Evolutionary conservation across 2,113 vertebrate species (phyloP).

Genomic region (Bolborhynchus lineola): DNA sequence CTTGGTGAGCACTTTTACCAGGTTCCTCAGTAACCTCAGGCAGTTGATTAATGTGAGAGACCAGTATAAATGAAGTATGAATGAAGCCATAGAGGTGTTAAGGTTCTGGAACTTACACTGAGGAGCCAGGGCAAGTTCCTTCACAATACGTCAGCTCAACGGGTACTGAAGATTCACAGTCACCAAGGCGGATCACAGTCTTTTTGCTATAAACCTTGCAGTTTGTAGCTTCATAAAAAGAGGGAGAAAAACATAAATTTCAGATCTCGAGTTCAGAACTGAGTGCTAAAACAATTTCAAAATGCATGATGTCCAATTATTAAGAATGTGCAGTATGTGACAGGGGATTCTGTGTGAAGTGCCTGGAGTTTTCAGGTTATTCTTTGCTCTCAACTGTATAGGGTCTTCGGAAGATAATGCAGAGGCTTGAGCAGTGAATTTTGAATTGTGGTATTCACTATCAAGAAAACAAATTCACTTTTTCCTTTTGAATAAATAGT

Average conservation of each 20-base stretch:
- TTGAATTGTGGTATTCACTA: not conserved
- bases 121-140: constrained; percentile 80
- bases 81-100: not conserved
- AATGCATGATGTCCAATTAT: not conserved
- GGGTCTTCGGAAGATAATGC: not conserved
- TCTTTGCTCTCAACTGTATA: not conserved
- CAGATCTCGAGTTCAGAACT: not conserved
- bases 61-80: not conserved
- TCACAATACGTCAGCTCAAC: constrained; percentile 80
- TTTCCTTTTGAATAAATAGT: not conserved
- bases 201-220: constrained; percentile 69
- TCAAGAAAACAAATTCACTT: not conserved
- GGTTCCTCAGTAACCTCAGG: not conserved
- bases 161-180: constrained; percentile 68
- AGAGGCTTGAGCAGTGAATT: not conserved
- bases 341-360: not conserved
- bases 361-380: not conserved
- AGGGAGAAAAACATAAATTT: not conserved
- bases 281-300: not conserved
- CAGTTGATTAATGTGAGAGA: not conserved
- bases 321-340: not conserved
- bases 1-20: not conserved
- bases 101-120: constrained; percentile 78
- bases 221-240: not conserved
- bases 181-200: constrained; percentile 59